Percentiles rank a stretch among this genome's conserved stretches.
phyloP scores from a whole-genome alignment of 1,140 invertebrate species.

The Macrobrachium rosenbergii region DNA sequence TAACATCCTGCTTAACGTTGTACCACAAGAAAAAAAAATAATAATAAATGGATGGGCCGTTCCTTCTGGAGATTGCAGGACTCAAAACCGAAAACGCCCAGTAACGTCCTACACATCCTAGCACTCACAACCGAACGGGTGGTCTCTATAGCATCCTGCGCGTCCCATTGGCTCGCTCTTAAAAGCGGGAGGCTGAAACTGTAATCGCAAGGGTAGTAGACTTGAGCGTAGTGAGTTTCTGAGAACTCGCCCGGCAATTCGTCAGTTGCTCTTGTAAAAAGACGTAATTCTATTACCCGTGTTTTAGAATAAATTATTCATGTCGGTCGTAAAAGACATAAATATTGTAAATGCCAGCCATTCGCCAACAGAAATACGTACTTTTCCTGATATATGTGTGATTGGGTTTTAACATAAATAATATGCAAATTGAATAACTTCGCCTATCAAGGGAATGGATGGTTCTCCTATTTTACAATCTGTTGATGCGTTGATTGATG shows the following conservation, averaged over 20 bases:
- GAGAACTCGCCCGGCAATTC: not conserved
- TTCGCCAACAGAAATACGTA: not conserved
- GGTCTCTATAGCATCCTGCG: too few species aligned
- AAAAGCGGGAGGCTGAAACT: too few species aligned
- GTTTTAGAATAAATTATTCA: constrained; percentile 27
- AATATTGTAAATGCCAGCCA: not conserved
- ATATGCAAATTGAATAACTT: constrained; percentile 28
- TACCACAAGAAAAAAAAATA: too few species aligned
- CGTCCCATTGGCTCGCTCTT: too few species aligned
- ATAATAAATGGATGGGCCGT: too few species aligned
- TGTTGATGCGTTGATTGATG: not conserved
- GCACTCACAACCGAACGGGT: too few species aligned
- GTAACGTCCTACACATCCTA: too few species aligned
- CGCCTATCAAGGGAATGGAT: not conserved
- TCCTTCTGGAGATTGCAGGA: too few species aligned
- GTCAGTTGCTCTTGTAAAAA: not conserved
- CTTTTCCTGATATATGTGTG: constrained; percentile 6
- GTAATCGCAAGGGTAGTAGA: not conserved
- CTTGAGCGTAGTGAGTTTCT: not conserved
- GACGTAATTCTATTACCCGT: not conserved
- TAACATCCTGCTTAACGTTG: too few species aligned
- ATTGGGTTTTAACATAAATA: constrained; percentile 1
- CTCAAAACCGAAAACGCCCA: too few species aligned
- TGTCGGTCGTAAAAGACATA: constrained; percentile 17
- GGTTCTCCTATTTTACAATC: not conserved